Evolutionary conservation across 2,113 vertebrate genomes (phyloP).

Genomic region (Clarias gariepinus): DNA sequence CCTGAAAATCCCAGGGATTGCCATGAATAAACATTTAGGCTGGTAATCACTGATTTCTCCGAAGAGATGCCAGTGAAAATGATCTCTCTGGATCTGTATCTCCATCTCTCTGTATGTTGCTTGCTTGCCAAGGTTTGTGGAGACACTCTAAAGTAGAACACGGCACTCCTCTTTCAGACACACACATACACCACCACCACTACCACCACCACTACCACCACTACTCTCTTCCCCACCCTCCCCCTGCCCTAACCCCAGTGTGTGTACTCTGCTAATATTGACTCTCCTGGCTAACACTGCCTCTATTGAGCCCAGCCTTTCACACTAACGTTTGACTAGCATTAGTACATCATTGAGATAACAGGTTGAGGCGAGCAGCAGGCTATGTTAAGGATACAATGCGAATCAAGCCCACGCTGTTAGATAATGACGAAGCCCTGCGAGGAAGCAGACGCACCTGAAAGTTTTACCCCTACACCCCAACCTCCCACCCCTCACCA

Average conservation of each 20-base stretch:
- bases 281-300: conserved; percentile 85
- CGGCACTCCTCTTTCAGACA: not conserved
- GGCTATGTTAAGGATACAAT: conserved; percentile 63
- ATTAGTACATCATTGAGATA: conserved; percentile 82
- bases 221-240: conserved; percentile 66
- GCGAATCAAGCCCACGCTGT: conserved; percentile 62
- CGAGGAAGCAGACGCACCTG: not conserved
- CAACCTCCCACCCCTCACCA: not conserved
- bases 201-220: not conserved
- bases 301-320: conserved; percentile 81
- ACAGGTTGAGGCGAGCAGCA: conserved; percentile 67
- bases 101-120: conserved; percentile 39
- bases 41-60: conserved; percentile 56
- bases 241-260: conserved; percentile 76
- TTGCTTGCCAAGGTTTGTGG: conserved; percentile 70
- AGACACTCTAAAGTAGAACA: conserved; percentile 40
- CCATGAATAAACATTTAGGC: conserved; percentile 33
- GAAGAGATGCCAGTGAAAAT: conserved; percentile 55
- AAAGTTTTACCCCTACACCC: not conserved
- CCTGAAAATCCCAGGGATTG: conserved; percentile 53
- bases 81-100: conserved; percentile 52
- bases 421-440: conserved; percentile 31
- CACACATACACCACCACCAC: conserved; percentile 8
- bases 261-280: conserved; percentile 97
- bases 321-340: conserved; percentile 82